A percentile compares a stretch with the other conserved stretches of the same genome.
phyloP scores from a whole-genome alignment of 2,113 vertebrate genomes.

The Naja naja region DNA sequence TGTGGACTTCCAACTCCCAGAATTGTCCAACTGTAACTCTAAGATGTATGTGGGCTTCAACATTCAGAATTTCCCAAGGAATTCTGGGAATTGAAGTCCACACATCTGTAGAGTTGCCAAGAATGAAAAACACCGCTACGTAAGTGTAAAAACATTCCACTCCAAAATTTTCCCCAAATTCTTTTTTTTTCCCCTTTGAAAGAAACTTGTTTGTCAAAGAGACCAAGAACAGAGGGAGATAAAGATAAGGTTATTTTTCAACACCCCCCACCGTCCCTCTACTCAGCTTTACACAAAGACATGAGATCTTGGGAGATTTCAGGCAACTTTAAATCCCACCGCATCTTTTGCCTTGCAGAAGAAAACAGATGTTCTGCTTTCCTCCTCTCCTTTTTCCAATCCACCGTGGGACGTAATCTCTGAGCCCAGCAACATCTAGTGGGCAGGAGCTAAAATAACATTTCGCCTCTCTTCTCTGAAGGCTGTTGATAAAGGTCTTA shows the following conservation, averaged over 20 bases:
- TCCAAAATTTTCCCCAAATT: not conserved
- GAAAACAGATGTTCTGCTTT: not conserved
- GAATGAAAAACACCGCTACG: too few species aligned
- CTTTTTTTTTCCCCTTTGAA: not conserved
- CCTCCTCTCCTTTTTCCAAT: not conserved
- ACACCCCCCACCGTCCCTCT: not conserved
- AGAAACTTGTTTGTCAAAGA: not conserved
- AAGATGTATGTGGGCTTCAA: not conserved
- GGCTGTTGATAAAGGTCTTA: not conserved
- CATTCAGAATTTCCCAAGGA: not conserved
- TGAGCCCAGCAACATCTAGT: not conserved
- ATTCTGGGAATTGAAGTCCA: not conserved
- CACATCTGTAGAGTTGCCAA: too few species aligned
- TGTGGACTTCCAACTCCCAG: too few species aligned
- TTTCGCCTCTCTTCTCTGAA: not conserved
- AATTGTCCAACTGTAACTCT: not conserved
- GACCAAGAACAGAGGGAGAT: not conserved
- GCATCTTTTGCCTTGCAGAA: not conserved
- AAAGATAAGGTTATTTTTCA: not conserved
- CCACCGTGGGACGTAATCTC: not conserved
- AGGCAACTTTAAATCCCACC: not conserved
- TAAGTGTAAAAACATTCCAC: not conserved
- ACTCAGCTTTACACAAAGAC: not conserved
- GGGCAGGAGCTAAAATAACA: not conserved
- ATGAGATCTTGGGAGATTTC: not conserved